These are phyloP conservation scores for Bradysia coprophila DNA, from an alignment of 1,140 invertebrate species.

Conservation along the genomic window DNA sequence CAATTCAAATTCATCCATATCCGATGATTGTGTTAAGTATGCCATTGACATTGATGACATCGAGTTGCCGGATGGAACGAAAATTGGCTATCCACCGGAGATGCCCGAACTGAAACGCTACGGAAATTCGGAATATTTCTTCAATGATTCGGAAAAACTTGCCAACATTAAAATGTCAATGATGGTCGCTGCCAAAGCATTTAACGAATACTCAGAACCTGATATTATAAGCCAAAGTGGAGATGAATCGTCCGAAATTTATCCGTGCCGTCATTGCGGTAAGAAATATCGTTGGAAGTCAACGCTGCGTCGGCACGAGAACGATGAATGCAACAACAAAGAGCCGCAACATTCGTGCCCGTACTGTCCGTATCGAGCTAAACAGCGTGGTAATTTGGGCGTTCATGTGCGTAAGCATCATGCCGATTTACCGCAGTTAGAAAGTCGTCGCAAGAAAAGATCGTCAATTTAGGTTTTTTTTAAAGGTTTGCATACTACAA, in stretches of 20 bases:
- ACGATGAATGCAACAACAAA: conserved; percentile 70
- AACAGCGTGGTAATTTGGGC: conserved; percentile 58
- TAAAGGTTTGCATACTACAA: background rate
- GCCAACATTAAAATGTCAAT: background rate
- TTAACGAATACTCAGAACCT: background rate
- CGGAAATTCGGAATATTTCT: background rate
- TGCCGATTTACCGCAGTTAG: conserved; percentile 20
- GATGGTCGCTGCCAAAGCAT: background rate
- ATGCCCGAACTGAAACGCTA: background rate
- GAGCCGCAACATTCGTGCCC: conserved; percentile 64
- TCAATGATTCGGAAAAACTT: background rate
- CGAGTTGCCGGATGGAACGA: conserved; percentile 21
- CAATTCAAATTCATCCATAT: background rate
- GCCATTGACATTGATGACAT: conserved; percentile 24
- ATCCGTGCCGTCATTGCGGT: conserved; percentile 54
- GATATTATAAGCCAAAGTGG: conserved; percentile 24
- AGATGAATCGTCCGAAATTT: conserved; percentile 19
- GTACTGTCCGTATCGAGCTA: conserved; percentile 57
- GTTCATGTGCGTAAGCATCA: conserved; percentile 64
- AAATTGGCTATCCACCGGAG: conserved; percentile 11
- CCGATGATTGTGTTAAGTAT: conserved; percentile 11
- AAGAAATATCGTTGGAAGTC: conserved; percentile 69
- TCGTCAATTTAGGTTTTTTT: background rate
- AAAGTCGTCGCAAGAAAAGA: conserved; percentile 8
- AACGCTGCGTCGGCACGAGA: conserved; percentile 60